Percentiles rank a stretch among this genome's conserved stretches.
These are phyloP conservation scores for Alexandromys fortis DNA, from an alignment of 2,113 vertebrate species.

Conservation along the genomic window DNA sequence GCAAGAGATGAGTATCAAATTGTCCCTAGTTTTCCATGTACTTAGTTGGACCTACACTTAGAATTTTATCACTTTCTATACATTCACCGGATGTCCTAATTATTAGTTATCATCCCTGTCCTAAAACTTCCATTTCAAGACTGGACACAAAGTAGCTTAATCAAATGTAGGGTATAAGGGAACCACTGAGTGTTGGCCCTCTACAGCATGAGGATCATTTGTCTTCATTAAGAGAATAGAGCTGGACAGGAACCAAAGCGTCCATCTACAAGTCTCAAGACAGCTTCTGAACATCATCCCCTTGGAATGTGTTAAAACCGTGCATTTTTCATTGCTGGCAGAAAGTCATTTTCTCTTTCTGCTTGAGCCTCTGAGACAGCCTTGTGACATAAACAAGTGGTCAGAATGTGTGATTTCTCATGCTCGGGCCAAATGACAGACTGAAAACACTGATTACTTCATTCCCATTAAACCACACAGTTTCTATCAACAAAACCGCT, in stretches of 20 bases:
- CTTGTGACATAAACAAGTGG: constrained; percentile 32
- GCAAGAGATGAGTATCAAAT: neutral
- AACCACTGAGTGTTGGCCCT: neutral
- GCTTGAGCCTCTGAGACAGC: neutral
- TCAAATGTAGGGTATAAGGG: neutral
- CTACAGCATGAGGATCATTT: neutral
- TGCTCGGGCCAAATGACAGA: neutral
- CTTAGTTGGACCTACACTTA: fast-evolving
- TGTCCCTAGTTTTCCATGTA: neutral
- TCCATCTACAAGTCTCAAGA: neutral
- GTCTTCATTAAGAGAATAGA: constrained; percentile 11
- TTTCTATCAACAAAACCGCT: constrained; percentile 64
- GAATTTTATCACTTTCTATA: neutral
- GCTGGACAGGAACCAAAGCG: neutral
- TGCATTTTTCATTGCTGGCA: neutral
- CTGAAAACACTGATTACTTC: constrained; percentile 55
- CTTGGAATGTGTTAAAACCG: neutral
- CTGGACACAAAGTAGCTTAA: neutral
- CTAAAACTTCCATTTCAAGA: neutral
- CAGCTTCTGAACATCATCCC: neutral
- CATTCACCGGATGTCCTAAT: neutral
- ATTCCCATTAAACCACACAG: constrained; percentile 38
- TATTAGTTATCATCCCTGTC: neutral
- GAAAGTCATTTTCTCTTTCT: constrained; percentile 3
- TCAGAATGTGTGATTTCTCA: neutral